Conservation (phyloP, 2,888 invertebrate genomes). For the Drosophila quinaria region DNA sequence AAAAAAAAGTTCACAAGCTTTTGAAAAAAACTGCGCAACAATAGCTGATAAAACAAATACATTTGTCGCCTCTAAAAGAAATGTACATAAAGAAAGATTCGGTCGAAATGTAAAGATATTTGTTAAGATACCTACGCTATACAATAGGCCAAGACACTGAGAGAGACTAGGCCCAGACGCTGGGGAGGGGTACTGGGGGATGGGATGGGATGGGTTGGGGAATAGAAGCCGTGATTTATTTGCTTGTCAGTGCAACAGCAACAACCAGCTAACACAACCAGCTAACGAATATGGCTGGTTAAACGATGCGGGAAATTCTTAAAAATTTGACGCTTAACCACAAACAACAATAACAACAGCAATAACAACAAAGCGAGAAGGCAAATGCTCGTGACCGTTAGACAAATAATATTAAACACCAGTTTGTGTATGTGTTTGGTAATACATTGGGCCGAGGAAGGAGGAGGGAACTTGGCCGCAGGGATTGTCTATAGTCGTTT, state of each 20-base stretch:
- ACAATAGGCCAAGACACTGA: slow-evolving; percentile 38
- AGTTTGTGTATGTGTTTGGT: slow-evolving; percentile 35
- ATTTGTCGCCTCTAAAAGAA: slow-evolving; percentile 75
- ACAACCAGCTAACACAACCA: slow-evolving; percentile 45
- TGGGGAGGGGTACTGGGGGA: not conserved
- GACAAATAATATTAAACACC: slow-evolving; percentile 80
- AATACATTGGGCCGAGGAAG: slow-evolving; percentile 7
- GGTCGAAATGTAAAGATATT: slow-evolving; percentile 74
- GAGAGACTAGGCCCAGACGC: slow-evolving; percentile 15
- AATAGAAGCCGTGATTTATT: slow-evolving; percentile 71
- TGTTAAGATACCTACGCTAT: slow-evolving; percentile 70
- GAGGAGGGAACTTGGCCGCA: slow-evolving; percentile 15
- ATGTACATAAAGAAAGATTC: slow-evolving; percentile 65
- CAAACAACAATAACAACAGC: slow-evolving; percentile 60
- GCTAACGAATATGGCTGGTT: slow-evolving; percentile 71
- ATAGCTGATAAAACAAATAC: slow-evolving; percentile 80
- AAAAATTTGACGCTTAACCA: slow-evolving; percentile 76
- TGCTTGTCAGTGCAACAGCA: slow-evolving; percentile 75
- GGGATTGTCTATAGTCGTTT: slow-evolving; percentile 41
- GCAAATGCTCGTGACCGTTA: slow-evolving; percentile 79
- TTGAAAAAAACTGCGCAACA: slow-evolving; percentile 59
- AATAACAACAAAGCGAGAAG: slow-evolving; percentile 44
- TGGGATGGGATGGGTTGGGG: slow-evolving; percentile 1
- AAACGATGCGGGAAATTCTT: slow-evolving; percentile 80
- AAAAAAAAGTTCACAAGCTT: slow-evolving; percentile 66